phyloP scores from a whole-genome alignment of 2,888 invertebrate genomes.

The Vesta saturnalis region DNA sequence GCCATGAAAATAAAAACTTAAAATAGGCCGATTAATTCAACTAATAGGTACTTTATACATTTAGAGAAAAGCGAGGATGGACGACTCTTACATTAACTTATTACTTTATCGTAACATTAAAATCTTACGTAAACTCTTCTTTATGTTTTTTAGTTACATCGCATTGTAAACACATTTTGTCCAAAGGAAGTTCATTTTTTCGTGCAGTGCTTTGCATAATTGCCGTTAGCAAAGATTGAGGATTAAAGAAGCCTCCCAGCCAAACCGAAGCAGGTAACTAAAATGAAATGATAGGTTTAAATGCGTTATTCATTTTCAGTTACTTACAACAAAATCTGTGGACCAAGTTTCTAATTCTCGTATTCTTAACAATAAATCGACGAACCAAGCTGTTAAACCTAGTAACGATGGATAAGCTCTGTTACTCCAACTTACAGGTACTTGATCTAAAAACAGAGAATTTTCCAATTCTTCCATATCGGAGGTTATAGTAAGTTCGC shows the following conservation, averaged over 20 bases:
- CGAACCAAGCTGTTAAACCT: conserved; percentile 91
- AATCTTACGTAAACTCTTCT: conserved; percentile 90
- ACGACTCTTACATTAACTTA: too few relatives aligned
- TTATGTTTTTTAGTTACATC: conserved; percentile 97
- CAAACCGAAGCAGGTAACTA: conserved; percentile 92
- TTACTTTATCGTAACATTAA: too few relatives aligned
- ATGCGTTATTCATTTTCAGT: neutral
- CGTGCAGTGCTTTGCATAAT: conserved; percentile 98
- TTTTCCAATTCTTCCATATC: conserved; percentile 97
- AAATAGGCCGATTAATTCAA: too few relatives aligned
- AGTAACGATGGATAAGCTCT: conserved; percentile 92
- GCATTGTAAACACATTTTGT: conserved; percentile 97
- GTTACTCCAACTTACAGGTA: conserved; percentile 87
- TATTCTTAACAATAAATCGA: conserved; percentile 85
- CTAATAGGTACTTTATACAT: too few relatives aligned
- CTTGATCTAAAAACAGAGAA: conserved; percentile 91
- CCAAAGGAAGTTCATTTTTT: conserved; percentile 89
- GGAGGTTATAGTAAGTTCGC: conserved; percentile 94
- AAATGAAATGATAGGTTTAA: conserved; percentile 32
- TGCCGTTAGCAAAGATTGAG: conserved; percentile 94
- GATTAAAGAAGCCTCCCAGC: conserved; percentile 98
- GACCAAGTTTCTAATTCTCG: conserved; percentile 94
- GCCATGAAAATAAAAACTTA: too few relatives aligned
- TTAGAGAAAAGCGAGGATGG: too few relatives aligned
- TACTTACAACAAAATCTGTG: conserved; percentile 87